phyloP scores from a whole-genome alignment of 2,888 invertebrate species.

The Dyspetes luteomarginatus region DNA sequence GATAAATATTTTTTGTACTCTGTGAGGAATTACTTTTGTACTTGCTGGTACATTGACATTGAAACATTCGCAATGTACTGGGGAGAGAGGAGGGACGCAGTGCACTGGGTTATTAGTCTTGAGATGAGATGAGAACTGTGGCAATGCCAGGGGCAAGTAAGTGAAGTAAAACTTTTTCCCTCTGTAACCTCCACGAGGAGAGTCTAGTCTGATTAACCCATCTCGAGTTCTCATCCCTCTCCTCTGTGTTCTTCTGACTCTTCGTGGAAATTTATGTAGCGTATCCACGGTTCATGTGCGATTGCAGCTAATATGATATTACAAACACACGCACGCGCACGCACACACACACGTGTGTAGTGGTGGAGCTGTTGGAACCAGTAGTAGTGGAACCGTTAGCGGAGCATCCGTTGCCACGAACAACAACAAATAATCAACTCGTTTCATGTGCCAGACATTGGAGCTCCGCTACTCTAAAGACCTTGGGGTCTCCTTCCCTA shows the following conservation, averaged over 20 bases:
- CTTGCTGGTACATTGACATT: conserved; percentile 39
- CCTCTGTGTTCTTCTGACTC: conserved; percentile 23
- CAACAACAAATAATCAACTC: conserved; percentile 41
- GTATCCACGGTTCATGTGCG: conserved; percentile 21
- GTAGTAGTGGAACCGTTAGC: conserved; percentile 46
- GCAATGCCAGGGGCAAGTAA: conserved; percentile 53
- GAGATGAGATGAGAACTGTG: conserved; percentile 41
- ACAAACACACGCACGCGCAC: no score
- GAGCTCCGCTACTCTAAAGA: not conserved
- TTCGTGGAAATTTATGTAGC: conserved; percentile 48
- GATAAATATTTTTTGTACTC: not conserved
- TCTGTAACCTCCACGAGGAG: conserved; percentile 15
- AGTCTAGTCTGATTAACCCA: conserved; percentile 60
- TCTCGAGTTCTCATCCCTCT: conserved; percentile 30
- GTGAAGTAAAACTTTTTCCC: conserved; percentile 38
- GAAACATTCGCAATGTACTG: conserved; percentile 49
- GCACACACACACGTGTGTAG: conserved; percentile 1
- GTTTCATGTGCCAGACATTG: conserved; percentile 32
- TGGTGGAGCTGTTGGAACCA: not conserved
- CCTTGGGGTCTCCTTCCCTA: not conserved
- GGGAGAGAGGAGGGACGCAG: no score
- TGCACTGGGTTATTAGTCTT: conserved; percentile 59
- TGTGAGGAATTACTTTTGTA: not conserved
- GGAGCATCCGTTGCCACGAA: conserved; percentile 52
- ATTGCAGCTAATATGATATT: not conserved